Conservation (phyloP, 2,888 invertebrate genomes). For the Dryobotodes eremita region DNA sequence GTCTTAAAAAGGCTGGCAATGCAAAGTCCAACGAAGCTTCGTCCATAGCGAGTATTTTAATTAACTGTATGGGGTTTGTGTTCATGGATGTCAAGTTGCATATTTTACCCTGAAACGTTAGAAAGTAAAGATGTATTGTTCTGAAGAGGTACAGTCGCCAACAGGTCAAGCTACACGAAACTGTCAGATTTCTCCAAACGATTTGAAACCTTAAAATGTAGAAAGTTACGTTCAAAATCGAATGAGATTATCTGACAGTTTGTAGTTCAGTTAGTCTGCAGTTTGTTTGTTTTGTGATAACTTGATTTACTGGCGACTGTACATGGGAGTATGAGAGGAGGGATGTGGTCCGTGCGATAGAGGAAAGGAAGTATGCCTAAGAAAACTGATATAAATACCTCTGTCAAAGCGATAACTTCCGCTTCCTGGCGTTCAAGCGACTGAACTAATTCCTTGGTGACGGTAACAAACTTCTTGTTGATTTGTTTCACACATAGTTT, state of each 20-base stretch:
- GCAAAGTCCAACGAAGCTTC: slow-evolving; percentile 80
- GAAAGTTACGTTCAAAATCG: too few species aligned
- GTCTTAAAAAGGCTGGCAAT: slow-evolving; percentile 79
- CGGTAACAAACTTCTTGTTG: slow-evolving; percentile 72
- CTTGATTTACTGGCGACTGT: too few species aligned
- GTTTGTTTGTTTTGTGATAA: too few species aligned
- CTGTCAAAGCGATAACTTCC: slow-evolving; percentile 73
- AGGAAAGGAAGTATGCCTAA: not conserved
- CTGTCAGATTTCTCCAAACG: too few species aligned
- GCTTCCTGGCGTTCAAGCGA: slow-evolving; percentile 73
- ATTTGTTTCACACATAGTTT: slow-evolving; percentile 75
- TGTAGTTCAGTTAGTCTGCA: too few species aligned
- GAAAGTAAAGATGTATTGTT: not conserved
- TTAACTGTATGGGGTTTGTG: slow-evolving; percentile 77
- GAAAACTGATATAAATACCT: slow-evolving; percentile 64
- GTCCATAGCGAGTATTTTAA: slow-evolving; percentile 80
- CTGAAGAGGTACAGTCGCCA: not conserved
- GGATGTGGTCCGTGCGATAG: not conserved
- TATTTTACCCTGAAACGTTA: slow-evolving; percentile 72
- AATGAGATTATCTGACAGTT: too few species aligned
- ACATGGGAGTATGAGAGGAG: not conserved
- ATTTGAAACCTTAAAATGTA: too few species aligned
- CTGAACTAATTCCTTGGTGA: slow-evolving; percentile 76
- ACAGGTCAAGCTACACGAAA: too few species aligned
- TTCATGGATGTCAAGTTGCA: slow-evolving; percentile 77